Conservation (phyloP, 2,113 vertebrate genomes). For the Phalacrocorax aristotelis region DNA sequence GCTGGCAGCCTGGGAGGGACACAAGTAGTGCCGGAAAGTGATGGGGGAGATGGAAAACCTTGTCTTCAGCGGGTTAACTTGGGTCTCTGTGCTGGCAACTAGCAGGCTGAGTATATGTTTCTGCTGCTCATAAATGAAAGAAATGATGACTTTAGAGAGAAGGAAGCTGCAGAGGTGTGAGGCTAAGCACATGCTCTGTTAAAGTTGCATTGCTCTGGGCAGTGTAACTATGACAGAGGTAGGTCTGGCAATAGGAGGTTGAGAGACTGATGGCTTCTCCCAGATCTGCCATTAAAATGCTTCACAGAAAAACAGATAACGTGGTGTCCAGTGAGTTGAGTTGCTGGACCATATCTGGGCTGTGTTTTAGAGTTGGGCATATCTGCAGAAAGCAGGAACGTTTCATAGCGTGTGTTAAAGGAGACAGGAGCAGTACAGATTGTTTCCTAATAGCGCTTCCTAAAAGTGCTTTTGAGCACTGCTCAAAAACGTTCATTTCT, state of each 20-base stretch:
- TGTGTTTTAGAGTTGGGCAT: neutral
- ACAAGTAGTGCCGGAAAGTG: neutral
- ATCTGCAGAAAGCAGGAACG: neutral
- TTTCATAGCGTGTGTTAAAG: neutral
- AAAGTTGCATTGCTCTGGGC: neutral
- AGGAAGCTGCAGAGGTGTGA: neutral
- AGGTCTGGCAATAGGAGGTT: neutral
- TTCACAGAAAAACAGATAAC: neutral
- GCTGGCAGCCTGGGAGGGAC: neutral
- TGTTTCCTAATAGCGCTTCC: neutral
- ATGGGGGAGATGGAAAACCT: neutral
- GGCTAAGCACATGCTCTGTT: neutral
- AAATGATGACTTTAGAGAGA: neutral
- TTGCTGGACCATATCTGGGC: neutral
- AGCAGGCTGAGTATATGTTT: neutral
- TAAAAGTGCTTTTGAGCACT: neutral
- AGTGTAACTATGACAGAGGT: rapidly evolving
- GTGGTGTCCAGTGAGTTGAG: neutral
- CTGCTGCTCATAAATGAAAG: neutral
- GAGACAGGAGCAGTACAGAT: neutral
- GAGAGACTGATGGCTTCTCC: neutral
- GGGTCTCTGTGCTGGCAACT: neutral
- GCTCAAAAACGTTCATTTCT: neutral
- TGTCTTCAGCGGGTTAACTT: neutral
- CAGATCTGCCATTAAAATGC: neutral